phyloP scores from a whole-genome alignment of 53 echinoderm and acorn worm species.

The Actinopyga echinites region DNA sequence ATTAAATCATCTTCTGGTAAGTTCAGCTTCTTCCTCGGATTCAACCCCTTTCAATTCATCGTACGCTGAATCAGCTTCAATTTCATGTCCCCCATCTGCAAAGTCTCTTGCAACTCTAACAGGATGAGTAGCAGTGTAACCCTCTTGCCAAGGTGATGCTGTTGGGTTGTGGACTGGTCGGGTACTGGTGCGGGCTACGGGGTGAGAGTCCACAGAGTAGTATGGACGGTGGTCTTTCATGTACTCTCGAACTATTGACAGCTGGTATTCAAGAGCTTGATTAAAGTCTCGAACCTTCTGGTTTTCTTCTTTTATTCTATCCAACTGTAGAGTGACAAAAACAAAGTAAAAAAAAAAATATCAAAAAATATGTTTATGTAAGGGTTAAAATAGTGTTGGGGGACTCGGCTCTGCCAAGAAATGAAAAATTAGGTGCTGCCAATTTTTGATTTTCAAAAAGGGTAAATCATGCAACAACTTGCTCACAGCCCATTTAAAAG shows the following conservation, averaged over 20 bases:
- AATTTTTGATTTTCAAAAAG: no score
- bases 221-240: slow-evolving; percentile 32
- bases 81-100: neutral
- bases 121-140: neutral
- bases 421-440: no score
- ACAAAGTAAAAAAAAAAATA: no score
- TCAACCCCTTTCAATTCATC: slow-evolving; percentile 23
- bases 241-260: slow-evolving; percentile 31
- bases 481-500: no score
- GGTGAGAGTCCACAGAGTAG: slow-evolving; percentile 33
- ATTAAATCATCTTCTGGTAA: slow-evolving; percentile 18
- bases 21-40: slow-evolving; percentile 32
- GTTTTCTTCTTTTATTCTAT: slow-evolving; percentile 3
- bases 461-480: no score
- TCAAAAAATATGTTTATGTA: no score
- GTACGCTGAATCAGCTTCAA: slow-evolving; percentile 26
- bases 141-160: slow-evolving; percentile 32
- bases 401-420: no score
- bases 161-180: slow-evolving; percentile 12
- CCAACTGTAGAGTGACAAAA: neutral
- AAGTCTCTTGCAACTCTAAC: neutral
- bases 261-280: slow-evolving; percentile 36
- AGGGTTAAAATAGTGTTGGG: no score
- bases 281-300: slow-evolving; percentile 22
- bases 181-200: neutral